A percentile compares a stretch with the other conserved stretches of the same genome.
Conservation (phyloP, 1,140 invertebrate species). For the Drosophila parvula region DNA sequence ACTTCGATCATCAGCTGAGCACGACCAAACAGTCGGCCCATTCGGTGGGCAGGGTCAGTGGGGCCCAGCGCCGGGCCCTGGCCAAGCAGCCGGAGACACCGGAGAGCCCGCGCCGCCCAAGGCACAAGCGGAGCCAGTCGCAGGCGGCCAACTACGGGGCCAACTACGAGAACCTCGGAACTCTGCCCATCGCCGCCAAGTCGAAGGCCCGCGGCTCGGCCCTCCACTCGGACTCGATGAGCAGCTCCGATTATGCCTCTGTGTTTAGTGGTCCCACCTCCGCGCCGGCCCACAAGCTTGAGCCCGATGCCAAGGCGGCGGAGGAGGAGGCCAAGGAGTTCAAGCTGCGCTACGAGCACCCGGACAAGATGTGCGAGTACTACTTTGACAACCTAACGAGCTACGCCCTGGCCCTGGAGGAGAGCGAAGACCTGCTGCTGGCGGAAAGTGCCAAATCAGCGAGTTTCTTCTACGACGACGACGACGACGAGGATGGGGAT, state of each 20-base stretch:
- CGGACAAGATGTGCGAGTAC: constrained; percentile 82
- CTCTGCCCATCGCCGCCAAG: constrained; percentile 57
- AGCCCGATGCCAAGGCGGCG: constrained; percentile 1
- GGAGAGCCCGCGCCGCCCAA: constrained; percentile 26
- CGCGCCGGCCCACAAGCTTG: constrained; percentile 10
- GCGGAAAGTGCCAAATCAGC: constrained; percentile 71
- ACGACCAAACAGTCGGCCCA: constrained; percentile 63
- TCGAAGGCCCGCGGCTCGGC: constrained; percentile 9
- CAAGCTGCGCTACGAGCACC: constrained; percentile 79
- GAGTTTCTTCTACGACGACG: constrained; percentile 59
- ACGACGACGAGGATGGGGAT: constrained; percentile 27
- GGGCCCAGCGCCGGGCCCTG: constrained; percentile 46
- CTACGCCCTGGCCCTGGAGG: constrained; percentile 65
- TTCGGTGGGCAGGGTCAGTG: constrained; percentile 71
- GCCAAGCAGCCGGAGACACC: constrained; percentile 41
- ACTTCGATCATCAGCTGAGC: constrained; percentile 73
- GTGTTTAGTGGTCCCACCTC: constrained; percentile 79
- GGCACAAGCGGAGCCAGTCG: constrained; percentile 73
- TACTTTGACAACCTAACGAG: constrained; percentile 76
- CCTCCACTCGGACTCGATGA: constrained; percentile 72
- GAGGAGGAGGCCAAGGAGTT: constrained; percentile 37
- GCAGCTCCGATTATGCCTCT: constrained; percentile 83
- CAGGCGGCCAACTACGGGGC: constrained; percentile 49
- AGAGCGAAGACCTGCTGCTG: constrained; percentile 71
- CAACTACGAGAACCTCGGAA: constrained; percentile 78